Base-by-base conservation (phyloP, 2,888 invertebrate genomes). In the Bedellia somnulentella region DNA sequence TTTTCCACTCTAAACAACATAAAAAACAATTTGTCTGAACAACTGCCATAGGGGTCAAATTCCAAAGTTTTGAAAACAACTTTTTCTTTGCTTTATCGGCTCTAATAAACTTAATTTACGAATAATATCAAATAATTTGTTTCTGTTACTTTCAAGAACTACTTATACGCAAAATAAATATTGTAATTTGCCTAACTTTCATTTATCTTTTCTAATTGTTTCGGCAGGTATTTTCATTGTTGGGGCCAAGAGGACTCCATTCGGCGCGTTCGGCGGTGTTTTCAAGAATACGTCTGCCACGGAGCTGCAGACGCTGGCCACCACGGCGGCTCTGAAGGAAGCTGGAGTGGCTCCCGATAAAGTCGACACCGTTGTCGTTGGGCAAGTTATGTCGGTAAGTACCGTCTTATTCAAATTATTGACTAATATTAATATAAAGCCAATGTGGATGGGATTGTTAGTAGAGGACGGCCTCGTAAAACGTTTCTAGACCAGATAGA, bases 221-320 rank as follows among this genome's bases (percentile, higher is more conserved):
- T 12, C 11, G 15, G 16, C 45, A 93, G 93, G 93, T 49, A 79
- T 93, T 39, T 93, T 89, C 57, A 88, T 94, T 55, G 93, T 98
- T 37, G 93, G 91, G 42, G 97, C 97, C 10, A 98, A 97, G 68
- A 85, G 98, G 38, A 98, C 97, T 1, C 89, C 97, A 3, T 98
- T 98, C 68, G 98, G 98, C 30, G 87, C 97, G 1, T 96, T 89
- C 66, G 98, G 98, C 3, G 92, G 92, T 1, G 82, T 83, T 45
- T 84, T 92, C 51, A 80, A 81, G 16, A 87, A 87, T 55, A 85
- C 84, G 5, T 80, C 80, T 22, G 81, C 85, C 13, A 83, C 86
- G 0, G 89, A 92, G 35, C 71, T 98, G 37, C 93, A 93, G 57
- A 87, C 87, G 11, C 66, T 86, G 8, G 92, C 93, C 1, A 80